These are phyloP conservation scores for Drosophila paulistorum DNA, from an alignment of 1,140 invertebrate genomes.

Conservation along the genomic window DNA sequence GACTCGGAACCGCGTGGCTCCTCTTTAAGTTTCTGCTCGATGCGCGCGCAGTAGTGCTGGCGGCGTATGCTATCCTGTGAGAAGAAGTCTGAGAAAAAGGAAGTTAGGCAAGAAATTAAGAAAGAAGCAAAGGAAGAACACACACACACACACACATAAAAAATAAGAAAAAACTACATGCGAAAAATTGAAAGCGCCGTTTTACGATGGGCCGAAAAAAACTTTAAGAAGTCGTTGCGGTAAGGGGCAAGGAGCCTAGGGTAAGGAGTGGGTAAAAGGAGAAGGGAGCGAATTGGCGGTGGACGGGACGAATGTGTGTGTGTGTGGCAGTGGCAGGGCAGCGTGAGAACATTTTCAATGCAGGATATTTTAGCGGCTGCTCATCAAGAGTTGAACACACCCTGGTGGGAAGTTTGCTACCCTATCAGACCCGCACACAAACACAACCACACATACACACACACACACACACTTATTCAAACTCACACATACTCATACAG, in stretches of 20 bases:
- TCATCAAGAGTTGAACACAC: constrained; percentile 77
- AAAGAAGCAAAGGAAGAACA: constrained; percentile 18
- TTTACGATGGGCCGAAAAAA: constrained; percentile 34
- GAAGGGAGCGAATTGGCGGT: constrained; percentile 13
- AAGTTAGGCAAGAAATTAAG: constrained; percentile 68
- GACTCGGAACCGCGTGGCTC: constrained; percentile 53
- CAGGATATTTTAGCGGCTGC: constrained; percentile 78
- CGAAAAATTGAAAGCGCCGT: constrained; percentile 39
- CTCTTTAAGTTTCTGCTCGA: constrained; percentile 61
- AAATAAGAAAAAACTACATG: constrained; percentile 7
- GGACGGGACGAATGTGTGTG: too few species aligned
- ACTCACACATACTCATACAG: constrained; percentile 12
- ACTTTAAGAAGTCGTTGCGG: constrained; percentile 47
- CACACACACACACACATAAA: not conserved
- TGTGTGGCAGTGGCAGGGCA: constrained; percentile 37
- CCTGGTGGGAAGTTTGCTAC: constrained; percentile 78
- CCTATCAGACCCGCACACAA: constrained; percentile 52
- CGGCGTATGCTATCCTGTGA: constrained; percentile 13
- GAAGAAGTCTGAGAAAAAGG: constrained; percentile 58
- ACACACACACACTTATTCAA: not conserved
- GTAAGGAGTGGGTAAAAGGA: not conserved
- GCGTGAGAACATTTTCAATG: constrained; percentile 79
- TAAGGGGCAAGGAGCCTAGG: not conserved
- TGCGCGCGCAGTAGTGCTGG: constrained; percentile 64
- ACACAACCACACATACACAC: constrained; percentile 24